Conservation (phyloP, 2,888 invertebrate species). For the Acleris holmiana region DNA sequence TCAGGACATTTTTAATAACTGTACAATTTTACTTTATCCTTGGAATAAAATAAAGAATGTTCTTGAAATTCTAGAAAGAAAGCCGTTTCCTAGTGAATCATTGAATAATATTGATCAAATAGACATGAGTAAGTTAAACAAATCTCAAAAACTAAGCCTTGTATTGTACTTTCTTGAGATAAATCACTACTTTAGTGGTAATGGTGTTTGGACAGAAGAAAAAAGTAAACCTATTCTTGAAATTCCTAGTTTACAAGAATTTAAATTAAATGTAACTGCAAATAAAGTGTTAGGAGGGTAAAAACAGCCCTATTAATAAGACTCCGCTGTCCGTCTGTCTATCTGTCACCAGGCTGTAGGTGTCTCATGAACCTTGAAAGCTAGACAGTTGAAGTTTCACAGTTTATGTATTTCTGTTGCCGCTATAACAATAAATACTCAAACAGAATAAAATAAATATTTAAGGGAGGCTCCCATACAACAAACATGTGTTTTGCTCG, state of each 20-base stretch:
- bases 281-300: conserved; percentile 22
- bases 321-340: no score
- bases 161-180: conserved; percentile 73
- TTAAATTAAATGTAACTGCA: conserved; percentile 7
- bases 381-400: no score
- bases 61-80: conserved; percentile 49
- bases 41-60: conserved; percentile 69
- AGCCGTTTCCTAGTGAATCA: conserved; percentile 39
- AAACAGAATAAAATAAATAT: no score
- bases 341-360: no score
- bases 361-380: no score
- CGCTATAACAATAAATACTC: no score
- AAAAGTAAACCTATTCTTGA: conserved; percentile 52
- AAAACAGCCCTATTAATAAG: no score
- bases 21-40: conserved; percentile 73
- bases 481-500: no score
- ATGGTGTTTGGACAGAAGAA: conserved; percentile 77
- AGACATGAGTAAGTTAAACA: conserved; percentile 54
- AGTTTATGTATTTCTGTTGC: no score
- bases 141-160: conserved; percentile 71
- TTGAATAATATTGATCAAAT: conserved; percentile 53
- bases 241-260: conserved; percentile 4
- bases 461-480: no score
- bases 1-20: conserved; percentile 73
- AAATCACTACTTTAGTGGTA: conserved; percentile 77